phyloP scores from a whole-genome alignment of 2,797 vertebrate genomes.

The Lycodopsis pacificus region DNA sequence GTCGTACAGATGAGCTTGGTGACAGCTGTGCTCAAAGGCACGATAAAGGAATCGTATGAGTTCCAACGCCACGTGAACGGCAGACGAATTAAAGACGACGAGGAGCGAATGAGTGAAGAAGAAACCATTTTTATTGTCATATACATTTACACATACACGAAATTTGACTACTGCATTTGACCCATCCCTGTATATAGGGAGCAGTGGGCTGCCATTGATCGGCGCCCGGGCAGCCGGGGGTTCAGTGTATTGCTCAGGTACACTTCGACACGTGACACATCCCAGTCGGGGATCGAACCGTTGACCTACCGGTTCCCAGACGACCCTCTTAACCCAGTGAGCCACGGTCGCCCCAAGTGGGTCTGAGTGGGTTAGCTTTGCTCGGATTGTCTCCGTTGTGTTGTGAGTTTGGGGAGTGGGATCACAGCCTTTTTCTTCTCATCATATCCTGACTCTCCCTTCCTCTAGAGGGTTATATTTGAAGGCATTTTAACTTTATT shows the following conservation, averaged over 20 bases:
- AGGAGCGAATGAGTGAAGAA: neutral
- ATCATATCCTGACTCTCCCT: neutral
- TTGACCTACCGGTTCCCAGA: too few species aligned
- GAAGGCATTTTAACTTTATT: conserved; percentile 2
- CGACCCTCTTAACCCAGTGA: too few species aligned
- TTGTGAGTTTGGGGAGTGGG: conserved; percentile 7
- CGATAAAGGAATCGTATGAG: conserved; percentile 27
- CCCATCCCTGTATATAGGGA: too few species aligned
- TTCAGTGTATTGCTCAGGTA: too few species aligned
- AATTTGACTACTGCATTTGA: too few species aligned
- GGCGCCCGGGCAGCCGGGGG: too few species aligned
- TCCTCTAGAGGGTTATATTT: neutral
- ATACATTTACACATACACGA: too few species aligned
- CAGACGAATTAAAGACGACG: neutral
- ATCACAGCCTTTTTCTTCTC: neutral
- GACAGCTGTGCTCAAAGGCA: conserved; percentile 46
- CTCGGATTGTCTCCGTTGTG: conserved; percentile 6
- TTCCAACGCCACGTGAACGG: neutral
- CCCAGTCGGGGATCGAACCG: too few species aligned
- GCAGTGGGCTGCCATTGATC: too few species aligned
- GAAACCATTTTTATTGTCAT: too few species aligned
- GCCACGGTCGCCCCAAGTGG: too few species aligned
- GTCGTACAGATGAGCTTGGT: conserved; percentile 25
- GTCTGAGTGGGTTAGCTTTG: neutral
- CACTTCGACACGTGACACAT: too few species aligned